phyloP scores from a whole-genome alignment of 1,140 invertebrate genomes.

The Zaprionus davidi region DNA sequence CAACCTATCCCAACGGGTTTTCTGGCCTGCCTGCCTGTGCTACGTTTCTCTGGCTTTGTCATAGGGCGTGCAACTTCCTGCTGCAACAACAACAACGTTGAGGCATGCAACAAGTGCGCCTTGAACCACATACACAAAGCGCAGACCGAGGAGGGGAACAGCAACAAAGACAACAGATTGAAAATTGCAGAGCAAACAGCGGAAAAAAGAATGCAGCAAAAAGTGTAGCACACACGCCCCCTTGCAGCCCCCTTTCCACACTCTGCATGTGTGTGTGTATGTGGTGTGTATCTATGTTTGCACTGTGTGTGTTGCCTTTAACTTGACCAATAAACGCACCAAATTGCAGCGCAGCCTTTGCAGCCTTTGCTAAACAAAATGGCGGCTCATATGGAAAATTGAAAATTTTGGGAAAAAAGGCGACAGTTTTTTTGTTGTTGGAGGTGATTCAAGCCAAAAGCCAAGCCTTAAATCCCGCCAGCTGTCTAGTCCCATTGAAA shows the following conservation, averaged over 20 bases:
- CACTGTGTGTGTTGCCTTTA: constrained; percentile 46
- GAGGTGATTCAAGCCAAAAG: constrained; percentile 25
- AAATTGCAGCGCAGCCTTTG: constrained; percentile 47
- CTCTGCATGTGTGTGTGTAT: background rate
- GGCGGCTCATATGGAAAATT: constrained; percentile 17
- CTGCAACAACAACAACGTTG: constrained; percentile 9
- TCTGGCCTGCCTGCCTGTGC: constrained; percentile 20
- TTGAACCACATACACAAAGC: constrained; percentile 58
- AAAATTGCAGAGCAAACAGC: constrained; percentile 42
- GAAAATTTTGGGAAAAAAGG: constrained; percentile 18
- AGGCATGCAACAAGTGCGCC: constrained; percentile 72
- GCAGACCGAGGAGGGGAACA: background rate
- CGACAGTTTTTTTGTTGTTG: constrained; percentile 29
- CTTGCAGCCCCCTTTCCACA: background rate
- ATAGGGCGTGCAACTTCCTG: constrained; percentile 60
- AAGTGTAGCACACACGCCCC: constrained; percentile 7
- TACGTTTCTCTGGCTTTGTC: constrained; percentile 27
- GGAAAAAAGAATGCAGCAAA: constrained; percentile 10
- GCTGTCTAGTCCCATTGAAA: constrained; percentile 57
- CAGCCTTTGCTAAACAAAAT: constrained; percentile 58
- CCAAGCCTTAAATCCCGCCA: constrained; percentile 21
- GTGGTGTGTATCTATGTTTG: constrained; percentile 40
- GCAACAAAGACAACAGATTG: constrained; percentile 35
- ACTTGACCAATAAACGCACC: constrained; percentile 53
- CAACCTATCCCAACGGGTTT: constrained; percentile 82